Evolutionary conservation across 30 jellyfish, hydroid and myxozoan species (phyloP).

Genomic region (Turritopsis dohrnii): DNA sequence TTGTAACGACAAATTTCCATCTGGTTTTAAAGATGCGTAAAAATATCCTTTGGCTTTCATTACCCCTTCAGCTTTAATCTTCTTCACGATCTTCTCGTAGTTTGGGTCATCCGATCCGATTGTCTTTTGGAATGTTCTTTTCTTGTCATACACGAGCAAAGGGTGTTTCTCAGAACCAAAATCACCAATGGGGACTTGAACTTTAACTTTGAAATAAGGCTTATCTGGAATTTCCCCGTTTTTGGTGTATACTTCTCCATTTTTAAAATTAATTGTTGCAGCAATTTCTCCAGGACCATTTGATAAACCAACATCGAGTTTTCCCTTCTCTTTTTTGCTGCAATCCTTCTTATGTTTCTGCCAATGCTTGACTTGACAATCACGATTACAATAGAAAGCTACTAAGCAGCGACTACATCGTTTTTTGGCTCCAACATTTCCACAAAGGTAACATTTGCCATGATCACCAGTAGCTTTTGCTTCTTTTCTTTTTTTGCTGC

Average conservation of each 20-base stretch:
- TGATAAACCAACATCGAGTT: neutral
- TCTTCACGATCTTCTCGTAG: neutral
- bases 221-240: neutral
- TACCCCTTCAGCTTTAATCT: slow-evolving; percentile 8
- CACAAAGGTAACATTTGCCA: slow-evolving; percentile 16
- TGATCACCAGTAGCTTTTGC: neutral
- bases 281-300: neutral
- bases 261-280: neutral
- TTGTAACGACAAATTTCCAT: neutral
- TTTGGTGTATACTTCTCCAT: neutral
- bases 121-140: neutral
- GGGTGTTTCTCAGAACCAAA: neutral
- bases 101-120: neutral
- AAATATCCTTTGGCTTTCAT: slow-evolving; percentile 10
- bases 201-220: neutral
- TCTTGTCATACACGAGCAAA: slow-evolving; percentile 1
- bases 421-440: neutral
- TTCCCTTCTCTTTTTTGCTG: slow-evolving; percentile 4
- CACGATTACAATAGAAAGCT: neutral
- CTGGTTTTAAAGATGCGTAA: neutral
- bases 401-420: slow-evolving; percentile 10
- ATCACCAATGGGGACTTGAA: neutral
- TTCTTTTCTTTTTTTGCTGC: neutral
- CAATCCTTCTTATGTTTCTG: slow-evolving; percentile 16
- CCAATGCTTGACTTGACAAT: slow-evolving; percentile 21